Evolutionary conservation across 1,140 invertebrate species (phyloP).

Genomic region (Leptopilina boulardi): DNA sequence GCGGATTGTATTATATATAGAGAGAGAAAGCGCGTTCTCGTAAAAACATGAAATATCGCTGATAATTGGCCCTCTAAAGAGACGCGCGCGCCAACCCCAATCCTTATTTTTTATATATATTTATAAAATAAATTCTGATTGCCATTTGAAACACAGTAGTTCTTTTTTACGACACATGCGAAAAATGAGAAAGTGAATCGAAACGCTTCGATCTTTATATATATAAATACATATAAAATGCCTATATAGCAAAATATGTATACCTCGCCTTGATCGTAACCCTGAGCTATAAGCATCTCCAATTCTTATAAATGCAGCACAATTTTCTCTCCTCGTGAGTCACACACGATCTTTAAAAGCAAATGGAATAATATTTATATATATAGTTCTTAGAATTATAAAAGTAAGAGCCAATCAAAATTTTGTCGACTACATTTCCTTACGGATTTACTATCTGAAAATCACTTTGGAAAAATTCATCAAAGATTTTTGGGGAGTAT

Average conservation of each 20-base stretch:
- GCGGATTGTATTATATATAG: not conserved
- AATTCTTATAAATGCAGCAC: not conserved
- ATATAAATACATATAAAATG: no score
- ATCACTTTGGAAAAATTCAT: no score
- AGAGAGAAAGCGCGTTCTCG: conserved; percentile 20
- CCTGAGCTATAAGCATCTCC: not conserved
- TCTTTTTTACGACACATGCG: conserved; percentile 30
- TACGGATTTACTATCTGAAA: no score
- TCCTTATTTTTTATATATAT: not conserved
- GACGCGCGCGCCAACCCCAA: conserved; percentile 4
- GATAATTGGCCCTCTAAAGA: conserved; percentile 42
- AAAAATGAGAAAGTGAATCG: conserved; percentile 29
- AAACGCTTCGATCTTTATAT: conserved; percentile 13
- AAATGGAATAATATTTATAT: not conserved
- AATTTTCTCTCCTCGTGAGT: conserved; percentile 2
- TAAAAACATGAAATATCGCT: conserved; percentile 46
- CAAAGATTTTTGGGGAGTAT: no score
- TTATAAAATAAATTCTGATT: not conserved
- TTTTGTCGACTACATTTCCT: no score
- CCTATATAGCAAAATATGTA: not conserved
- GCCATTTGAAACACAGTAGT: not conserved
- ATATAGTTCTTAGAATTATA: no score
- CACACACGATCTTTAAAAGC: not conserved
- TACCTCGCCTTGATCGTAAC: conserved; percentile 22
- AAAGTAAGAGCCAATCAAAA: no score